Conservation (phyloP, 2,113 vertebrate genomes). For the Pardalotus punctatus region DNA sequence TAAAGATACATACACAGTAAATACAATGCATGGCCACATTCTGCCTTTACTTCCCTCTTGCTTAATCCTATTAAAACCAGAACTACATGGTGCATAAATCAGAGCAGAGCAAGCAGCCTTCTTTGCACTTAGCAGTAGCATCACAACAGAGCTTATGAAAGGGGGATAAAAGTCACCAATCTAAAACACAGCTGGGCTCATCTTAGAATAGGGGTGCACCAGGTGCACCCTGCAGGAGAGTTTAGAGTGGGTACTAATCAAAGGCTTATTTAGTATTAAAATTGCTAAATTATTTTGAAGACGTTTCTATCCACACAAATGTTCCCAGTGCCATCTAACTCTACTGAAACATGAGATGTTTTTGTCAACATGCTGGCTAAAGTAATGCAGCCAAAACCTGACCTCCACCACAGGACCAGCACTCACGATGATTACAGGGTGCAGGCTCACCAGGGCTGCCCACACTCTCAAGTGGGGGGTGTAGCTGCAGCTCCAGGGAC, state of each 20-base stretch:
- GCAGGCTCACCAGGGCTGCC: not conserved
- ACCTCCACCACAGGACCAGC: not conserved
- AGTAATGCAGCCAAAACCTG: not conserved
- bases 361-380: not conserved
- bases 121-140: not conserved
- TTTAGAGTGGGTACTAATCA: not conserved
- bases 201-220: not conserved
- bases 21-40: not conserved
- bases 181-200: not conserved
- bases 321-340: not conserved
- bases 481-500: not conserved
- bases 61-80: not conserved
- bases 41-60: constrained; percentile 1
- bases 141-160: not conserved
- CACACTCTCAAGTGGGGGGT: not conserved
- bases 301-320: not conserved
- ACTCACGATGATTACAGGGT: not conserved
- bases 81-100: not conserved
- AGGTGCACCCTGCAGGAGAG: not conserved
- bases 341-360: not conserved
- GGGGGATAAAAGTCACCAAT: not conserved
- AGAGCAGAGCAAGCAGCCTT: not conserved
- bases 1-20: not conserved
- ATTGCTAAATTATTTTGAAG: not conserved
- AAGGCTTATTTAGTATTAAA: not conserved